Evolutionary conservation across 2,888 invertebrate species (phyloP), one percentile per base, ranked within the genome.

Genomic region (Branchipolynoe longqiensis): DNA sequence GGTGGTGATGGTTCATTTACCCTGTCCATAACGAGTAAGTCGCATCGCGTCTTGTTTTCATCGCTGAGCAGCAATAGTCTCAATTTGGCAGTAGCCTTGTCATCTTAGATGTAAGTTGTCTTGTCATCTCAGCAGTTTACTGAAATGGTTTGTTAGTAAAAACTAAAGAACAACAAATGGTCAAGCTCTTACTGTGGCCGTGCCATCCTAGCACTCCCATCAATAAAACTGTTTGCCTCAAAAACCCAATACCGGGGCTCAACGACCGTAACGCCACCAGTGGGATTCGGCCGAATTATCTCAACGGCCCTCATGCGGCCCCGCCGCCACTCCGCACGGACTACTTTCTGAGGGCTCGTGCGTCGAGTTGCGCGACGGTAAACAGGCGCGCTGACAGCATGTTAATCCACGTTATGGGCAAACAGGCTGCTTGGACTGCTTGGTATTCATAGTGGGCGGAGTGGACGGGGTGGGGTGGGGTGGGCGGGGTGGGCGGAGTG

Each of bases 221-320:
- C n/a, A n/a, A n/a, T n/a, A n/a, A 69, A 69, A 69, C 69, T 69
- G 69, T 69, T 69, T 69, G 69, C 69, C 36, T 33, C 3, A 14
- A 4, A 22, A 33, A 38, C 18, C 38, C 69, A 69, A 69, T 69
- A 69, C 14, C 69, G 3, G 18, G 14, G 38, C 69, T 3, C n/a
- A n/a, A n/a, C n/a, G n/a, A 33, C 33, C 2, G 36, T 12, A 69
- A n/a, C 69, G 69, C 69, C 69, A 14, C n/a, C 69, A 0, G 18
- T 38, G 69, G 69, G 22, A 12, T 4, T 12, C 69, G 22, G n/a
- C 33, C 36, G 69, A 22, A 69, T 69, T 69, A 69, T 36, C 69
- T 38, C 22, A n/a, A 69, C 18, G n/a, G 69, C 69, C 69, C 69
- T 69, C 1, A 14, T 62, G 28, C 62, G 28, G 25, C 28, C 3